A percentile compares a stretch with the other conserved stretches of the same genome.
phyloP scores from a whole-genome alignment of 2,113 vertebrate genomes.

The Amazona guildingii region DNA sequence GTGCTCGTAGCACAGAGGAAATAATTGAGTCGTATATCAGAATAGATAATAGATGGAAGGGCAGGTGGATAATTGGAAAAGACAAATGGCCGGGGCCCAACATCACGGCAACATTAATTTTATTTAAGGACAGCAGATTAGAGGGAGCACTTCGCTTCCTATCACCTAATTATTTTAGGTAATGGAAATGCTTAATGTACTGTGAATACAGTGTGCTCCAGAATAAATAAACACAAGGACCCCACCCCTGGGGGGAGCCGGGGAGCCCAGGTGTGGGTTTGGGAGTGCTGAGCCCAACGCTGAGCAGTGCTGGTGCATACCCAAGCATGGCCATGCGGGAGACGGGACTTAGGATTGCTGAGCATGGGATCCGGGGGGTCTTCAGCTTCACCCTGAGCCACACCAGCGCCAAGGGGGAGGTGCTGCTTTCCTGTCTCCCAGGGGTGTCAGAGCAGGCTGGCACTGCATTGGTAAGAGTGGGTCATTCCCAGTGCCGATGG shows the following conservation, averaged over 20 bases:
- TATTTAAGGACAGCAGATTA: constrained; percentile 84
- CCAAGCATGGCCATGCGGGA: fast-evolving
- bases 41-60: constrained; percentile 73
- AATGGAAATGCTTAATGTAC: constrained; percentile 87
- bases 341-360: fast-evolving
- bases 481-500: neutral
- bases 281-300: fast-evolving
- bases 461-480: fast-evolving
- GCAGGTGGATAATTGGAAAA: constrained; percentile 77
- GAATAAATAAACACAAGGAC: constrained; percentile 70
- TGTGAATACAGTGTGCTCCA: constrained; percentile 77
- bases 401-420: fast-evolving
- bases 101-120: constrained; percentile 82
- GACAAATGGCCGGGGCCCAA: constrained; percentile 77
- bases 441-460: neutral
- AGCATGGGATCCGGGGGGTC: fast-evolving
- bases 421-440: neutral
- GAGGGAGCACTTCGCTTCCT: constrained; percentile 77
- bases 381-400: neutral
- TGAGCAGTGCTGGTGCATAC: fast-evolving
- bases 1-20: constrained; percentile 37
- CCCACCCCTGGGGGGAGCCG: constrained; percentile 3
- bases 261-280: neutral
- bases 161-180: constrained; percentile 86
- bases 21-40: constrained; percentile 77